phyloP scores from a whole-genome alignment of 1,140 invertebrate genomes.

The Drosophila lacteicornis region DNA sequence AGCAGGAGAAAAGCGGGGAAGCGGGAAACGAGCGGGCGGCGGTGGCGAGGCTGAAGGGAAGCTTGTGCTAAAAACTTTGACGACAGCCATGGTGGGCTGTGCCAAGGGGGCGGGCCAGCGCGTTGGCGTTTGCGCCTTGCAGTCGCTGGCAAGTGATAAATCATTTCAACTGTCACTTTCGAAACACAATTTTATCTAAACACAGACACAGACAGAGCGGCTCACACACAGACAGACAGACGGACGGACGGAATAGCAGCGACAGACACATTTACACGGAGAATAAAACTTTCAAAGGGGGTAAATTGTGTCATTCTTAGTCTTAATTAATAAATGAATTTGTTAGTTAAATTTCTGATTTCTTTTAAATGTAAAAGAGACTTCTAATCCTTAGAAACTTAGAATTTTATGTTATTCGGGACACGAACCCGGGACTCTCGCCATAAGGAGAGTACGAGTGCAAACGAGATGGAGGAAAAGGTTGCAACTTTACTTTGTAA shows the following conservation, averaged over 20 bases:
- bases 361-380: too few relatives aligned
- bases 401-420: too few relatives aligned
- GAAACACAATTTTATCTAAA: constrained; percentile 85
- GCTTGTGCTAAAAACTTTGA: constrained; percentile 78
- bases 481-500: too few relatives aligned
- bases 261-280: constrained; percentile 38
- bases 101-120: constrained; percentile 25
- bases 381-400: too few relatives aligned
- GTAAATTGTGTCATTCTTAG: background rate
- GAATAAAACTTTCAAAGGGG: constrained; percentile 6
- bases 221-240: constrained; percentile 28
- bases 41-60: constrained; percentile 4
- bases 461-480: too few relatives aligned
- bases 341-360: background rate
- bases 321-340: background rate
- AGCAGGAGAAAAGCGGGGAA: constrained; percentile 7
- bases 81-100: constrained; percentile 54
- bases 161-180: constrained; percentile 85
- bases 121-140: constrained; percentile 68
- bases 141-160: constrained; percentile 83
- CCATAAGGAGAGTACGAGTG: too few relatives aligned
- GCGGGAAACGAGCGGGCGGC: too few relatives aligned
- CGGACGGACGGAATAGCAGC: constrained; percentile 3
- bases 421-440: too few relatives aligned
- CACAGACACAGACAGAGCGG: constrained; percentile 61